Evolutionary conservation across 2,797 vertebrate species (phyloP).

Genomic region (Enteromius viviparus): DNA sequence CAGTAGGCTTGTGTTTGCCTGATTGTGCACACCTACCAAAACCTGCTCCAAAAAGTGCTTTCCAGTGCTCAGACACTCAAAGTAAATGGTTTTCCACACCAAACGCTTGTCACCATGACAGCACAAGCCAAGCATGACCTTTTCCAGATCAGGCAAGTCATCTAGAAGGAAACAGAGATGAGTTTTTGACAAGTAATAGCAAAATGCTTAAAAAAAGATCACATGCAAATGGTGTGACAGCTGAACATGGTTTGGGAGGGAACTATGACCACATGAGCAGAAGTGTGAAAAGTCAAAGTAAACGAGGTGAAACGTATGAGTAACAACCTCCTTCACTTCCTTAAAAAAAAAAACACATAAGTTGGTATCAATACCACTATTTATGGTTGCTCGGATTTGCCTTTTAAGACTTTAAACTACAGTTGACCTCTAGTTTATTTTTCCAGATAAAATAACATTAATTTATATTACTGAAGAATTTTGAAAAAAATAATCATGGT

Average conservation of each 20-base stretch:
- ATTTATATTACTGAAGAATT: neutral
- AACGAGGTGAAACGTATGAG: neutral
- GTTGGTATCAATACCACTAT: neutral
- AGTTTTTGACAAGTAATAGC: slow-evolving; percentile 19
- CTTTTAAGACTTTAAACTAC: neutral
- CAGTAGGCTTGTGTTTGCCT: neutral
- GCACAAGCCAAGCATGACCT: slow-evolving; percentile 82
- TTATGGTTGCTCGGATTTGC: neutral
- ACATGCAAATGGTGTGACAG: slow-evolving; percentile 33
- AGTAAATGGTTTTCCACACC: slow-evolving; percentile 89
- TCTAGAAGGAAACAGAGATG: slow-evolving; percentile 56
- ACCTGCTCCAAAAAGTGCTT: slow-evolving; percentile 97
- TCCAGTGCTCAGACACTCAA: slow-evolving; percentile 90
- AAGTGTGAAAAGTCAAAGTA: slow-evolving; percentile 57
- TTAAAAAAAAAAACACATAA: neutral
- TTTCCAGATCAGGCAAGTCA: slow-evolving; percentile 85
- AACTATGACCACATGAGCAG: slow-evolving; percentile 61
- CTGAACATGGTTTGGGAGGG: neutral
- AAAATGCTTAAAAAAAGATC: slow-evolving; percentile 11
- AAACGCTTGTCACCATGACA: slow-evolving; percentile 77
- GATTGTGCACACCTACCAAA: slow-evolving; percentile 78
- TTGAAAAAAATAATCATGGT: neutral
- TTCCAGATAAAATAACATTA: neutral
- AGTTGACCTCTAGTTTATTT: neutral
- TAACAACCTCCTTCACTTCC: slow-evolving; percentile 44